Base-by-base conservation (phyloP, 2,888 invertebrate genomes). In the Drosophila villosipedis region DNA sequence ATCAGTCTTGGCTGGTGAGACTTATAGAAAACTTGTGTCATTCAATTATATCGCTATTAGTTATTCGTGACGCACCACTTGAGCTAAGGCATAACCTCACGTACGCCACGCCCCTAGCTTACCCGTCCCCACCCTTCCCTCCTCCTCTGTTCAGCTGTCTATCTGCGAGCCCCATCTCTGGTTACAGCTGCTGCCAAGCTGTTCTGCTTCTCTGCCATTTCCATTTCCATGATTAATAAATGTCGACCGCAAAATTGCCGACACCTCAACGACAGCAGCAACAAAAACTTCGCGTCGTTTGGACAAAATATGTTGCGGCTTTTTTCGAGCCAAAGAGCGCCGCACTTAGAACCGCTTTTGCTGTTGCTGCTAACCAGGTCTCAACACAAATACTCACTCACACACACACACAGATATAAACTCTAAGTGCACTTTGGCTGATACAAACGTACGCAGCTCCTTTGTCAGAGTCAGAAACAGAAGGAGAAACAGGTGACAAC, bases 171-270 rank as follows among this genome's bases (percentile, higher is more conserved):
- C 22, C 25, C 47, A 31, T 68, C 64, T 67, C 50, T 54, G 66
- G 73, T 80, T 77, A 57, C 81, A 80, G 66, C 41, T 66, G 78
- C 37, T 65, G 72, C 55, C 55, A 57, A 65, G 22, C 31, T 53
- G 25, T 53, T 37, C 25, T 16, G 39, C 39, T 19, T 53, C 30
- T 33, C 33, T 62, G 55, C 16, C 55, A 30, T 31, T 30, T 66
- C 49, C 76, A 58, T 68, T 52, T 65, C 76, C 82, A 89, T 89
- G 89, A 83, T 85, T 81, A 89, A 89, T 89, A 85, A 78, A 90
- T 83, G 85, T 84, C 80, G 83, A 84, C 90, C 90, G 73, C 90
- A 84, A 76, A 86, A 88, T 84, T 88, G 83, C 81, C 73, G 90
- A 90, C 84, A 90, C 84, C 90, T 83, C 73, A 70, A 69, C 39